Evolutionary conservation across 2,113 vertebrate species (phyloP), one percentile per base, ranked within the genome.

Genomic region (Oxyura jamaicensis): DNA sequence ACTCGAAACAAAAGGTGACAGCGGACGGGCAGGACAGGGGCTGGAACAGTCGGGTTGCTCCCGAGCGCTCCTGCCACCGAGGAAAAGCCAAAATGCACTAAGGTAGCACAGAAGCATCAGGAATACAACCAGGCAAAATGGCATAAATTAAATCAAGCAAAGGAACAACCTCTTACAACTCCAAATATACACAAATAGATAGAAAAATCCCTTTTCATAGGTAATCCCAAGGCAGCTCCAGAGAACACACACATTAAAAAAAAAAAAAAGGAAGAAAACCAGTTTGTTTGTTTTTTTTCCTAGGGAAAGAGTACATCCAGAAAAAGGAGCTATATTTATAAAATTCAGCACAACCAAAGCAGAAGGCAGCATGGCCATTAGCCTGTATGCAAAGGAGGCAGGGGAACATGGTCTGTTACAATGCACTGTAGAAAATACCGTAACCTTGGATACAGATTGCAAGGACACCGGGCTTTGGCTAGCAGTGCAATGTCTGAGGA

Each of bases 361-460:
- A 6, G 29, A 48, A 90, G 82, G 85, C 78, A 76, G 65, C 31
- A 4, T 8, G 83, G 35, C 91, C 62, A 4, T 80, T 60, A 93
- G 92, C 89, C 58, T 5, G 77, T 12, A 50, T 5, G 95, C 89
- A 76, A 33, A 28, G 66, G 65, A 35, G 59, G 79, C 17, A 3
- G 66, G 79, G 50, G 65, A 92, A 86, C 80, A 48, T 28, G 46
- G 86, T 69, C 79, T 44, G 76, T n/a, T 13, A 81, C 84, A 90
- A 58, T 9, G 35, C 65, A 26, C 75, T 22, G 73, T 36, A 67
- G 83, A 96, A 97, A 97, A 93, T 58, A 85, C 90, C 25, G 97
- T 98, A 97, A 98, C 98, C 98, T 97, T 98, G 98, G 98, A 98
- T 96, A 98, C 97, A 26, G 97, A 96, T 85, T 93, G 96, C 97